Conservation (phyloP, 2,113 vertebrate species). For the Eolophus roseicapilla region DNA sequence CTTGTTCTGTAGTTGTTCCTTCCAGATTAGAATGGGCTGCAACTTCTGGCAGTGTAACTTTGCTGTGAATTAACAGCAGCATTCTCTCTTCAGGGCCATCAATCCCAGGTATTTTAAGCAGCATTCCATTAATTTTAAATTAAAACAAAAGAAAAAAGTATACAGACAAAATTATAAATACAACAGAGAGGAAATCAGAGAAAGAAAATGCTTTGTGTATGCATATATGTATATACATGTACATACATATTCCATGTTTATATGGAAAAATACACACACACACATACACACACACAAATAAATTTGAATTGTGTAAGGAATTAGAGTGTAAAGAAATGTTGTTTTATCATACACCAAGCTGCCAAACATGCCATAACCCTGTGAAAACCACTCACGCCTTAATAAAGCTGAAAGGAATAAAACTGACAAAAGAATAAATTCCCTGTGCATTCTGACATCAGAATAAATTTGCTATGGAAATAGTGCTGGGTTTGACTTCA, state of each 20-base stretch:
- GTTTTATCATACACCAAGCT: slow-evolving; percentile 33
- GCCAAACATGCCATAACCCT: slow-evolving; percentile 21
- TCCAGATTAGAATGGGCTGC: neutral
- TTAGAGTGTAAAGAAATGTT: slow-evolving; percentile 17
- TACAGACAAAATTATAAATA: neutral
- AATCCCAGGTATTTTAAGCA: neutral
- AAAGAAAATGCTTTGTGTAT: neutral
- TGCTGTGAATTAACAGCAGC: neutral
- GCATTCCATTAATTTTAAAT: neutral
- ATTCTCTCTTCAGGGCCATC: neutral
- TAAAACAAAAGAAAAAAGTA: neutral
- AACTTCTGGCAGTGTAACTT: neutral
- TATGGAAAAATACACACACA: neutral
- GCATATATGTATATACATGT: neutral
- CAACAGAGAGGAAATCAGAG: neutral
- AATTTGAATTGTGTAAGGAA: slow-evolving; percentile 42
- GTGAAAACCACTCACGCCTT: slow-evolving; percentile 18
- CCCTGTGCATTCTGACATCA: neutral
- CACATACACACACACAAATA: neutral
- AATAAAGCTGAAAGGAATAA: slow-evolving; percentile 29
- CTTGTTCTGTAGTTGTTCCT: neutral
- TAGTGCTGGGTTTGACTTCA: neutral
- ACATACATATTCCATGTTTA: neutral
- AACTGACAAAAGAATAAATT: slow-evolving; percentile 53
- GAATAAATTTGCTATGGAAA: slow-evolving; percentile 7